phyloP scores from a whole-genome alignment of 2,113 vertebrate genomes.

The Ceyx melanurus region DNA sequence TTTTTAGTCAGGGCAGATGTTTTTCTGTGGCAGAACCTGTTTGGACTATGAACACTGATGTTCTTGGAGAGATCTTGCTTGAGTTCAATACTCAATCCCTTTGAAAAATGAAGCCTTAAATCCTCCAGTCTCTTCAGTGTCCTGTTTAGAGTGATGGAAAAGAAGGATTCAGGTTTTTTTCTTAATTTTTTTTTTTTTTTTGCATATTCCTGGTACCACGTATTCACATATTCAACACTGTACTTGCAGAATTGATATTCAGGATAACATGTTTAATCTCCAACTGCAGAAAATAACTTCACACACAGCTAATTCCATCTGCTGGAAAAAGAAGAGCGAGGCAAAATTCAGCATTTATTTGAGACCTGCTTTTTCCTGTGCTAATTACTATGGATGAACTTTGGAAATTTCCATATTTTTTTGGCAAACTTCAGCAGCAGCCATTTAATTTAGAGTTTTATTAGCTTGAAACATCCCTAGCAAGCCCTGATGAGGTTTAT shows the following conservation, averaged over 20 bases:
- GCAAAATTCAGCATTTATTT: constrained; percentile 24
- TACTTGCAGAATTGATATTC: constrained; percentile 3
- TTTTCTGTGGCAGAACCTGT: constrained; percentile 34
- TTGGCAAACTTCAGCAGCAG: constrained; percentile 11
- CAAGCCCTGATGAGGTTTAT: background rate
- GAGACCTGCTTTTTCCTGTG: constrained; percentile 25
- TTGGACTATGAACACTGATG: background rate
- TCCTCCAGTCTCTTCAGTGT: background rate
- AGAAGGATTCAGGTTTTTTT: background rate
- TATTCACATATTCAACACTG: background rate
- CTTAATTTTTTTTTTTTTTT: background rate
- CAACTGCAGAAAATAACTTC: constrained; percentile 23
- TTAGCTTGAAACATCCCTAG: constrained; percentile 30
- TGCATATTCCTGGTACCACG: background rate
- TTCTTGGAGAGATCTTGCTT: background rate
- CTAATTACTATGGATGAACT: constrained; percentile 60
- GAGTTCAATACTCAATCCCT: background rate
- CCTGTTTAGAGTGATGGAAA: background rate
- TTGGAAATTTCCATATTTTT: constrained; percentile 34
- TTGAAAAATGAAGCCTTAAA: constrained; percentile 11
- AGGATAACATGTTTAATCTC: constrained; percentile 2
- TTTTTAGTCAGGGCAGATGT: background rate
- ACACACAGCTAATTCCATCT: constrained; percentile 49
- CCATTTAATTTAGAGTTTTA: constrained; percentile 48
- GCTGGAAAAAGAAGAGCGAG: background rate